These are phyloP conservation scores for Meteorus cinctellus DNA, from an alignment of 2,888 invertebrate species.

Conservation along the genomic window DNA sequence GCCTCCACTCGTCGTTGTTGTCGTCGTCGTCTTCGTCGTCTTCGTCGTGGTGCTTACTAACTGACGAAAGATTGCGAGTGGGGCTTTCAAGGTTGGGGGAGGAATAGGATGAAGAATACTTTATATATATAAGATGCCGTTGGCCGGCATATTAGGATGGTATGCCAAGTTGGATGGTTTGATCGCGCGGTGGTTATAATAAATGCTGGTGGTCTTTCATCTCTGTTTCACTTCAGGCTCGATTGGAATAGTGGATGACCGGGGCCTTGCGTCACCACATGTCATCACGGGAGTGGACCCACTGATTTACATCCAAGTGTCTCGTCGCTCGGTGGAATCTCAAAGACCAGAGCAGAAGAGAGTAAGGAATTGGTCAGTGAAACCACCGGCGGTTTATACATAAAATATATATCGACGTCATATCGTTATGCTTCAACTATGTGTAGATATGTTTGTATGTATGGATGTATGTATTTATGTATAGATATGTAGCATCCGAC, in stretches of 20 bases:
- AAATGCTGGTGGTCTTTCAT: constrained; percentile 55
- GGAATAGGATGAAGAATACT: constrained; percentile 3
- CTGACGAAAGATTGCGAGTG: constrained; percentile 42
- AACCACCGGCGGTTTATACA: constrained; percentile 58
- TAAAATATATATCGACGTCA: constrained; percentile 68
- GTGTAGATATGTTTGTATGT: constrained; percentile 30
- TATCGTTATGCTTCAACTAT: constrained; percentile 65
- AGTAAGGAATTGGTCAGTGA: constrained; percentile 34
- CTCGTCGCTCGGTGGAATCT: constrained; percentile 42
- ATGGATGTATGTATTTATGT: constrained; percentile 14
- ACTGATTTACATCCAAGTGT: constrained; percentile 67
- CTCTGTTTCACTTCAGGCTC: constrained; percentile 32
- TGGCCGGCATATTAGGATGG: constrained; percentile 70
- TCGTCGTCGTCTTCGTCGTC: not conserved
- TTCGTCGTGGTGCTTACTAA: constrained; percentile 31
- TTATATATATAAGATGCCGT: constrained; percentile 58
- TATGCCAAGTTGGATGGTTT: constrained; percentile 60
- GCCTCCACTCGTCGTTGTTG: constrained; percentile 49
- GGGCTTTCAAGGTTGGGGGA: constrained; percentile 31
- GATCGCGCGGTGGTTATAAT: constrained; percentile 59
- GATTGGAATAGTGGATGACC: constrained; percentile 31
- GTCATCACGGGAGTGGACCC: constrained; percentile 61
- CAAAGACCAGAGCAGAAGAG: constrained; percentile 44
- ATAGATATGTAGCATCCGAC: constrained; percentile 51
- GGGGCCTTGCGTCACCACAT: constrained; percentile 65